Percentiles rank a stretch among this genome's conserved stretches.
Evolutionary conservation across 2,113 vertebrate genomes (phyloP).

Genomic region (Camelus bactrianus): DNA sequence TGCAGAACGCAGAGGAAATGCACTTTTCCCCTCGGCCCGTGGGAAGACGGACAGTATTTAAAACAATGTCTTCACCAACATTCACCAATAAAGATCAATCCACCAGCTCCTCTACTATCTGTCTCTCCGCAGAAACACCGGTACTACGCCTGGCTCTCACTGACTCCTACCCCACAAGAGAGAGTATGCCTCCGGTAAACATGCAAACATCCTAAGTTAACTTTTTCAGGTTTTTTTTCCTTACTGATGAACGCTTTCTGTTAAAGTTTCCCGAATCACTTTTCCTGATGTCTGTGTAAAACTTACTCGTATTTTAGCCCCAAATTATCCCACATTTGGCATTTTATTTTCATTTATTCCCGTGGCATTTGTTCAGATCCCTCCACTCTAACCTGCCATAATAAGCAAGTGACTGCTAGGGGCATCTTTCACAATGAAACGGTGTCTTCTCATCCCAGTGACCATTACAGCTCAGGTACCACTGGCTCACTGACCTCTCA

Average conservation of each 20-base stretch:
- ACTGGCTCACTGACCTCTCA: neutral
- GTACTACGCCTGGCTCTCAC: neutral
- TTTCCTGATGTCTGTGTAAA: neutral
- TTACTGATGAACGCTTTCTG: neutral
- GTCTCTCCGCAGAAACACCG: neutral
- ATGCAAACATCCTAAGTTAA: neutral
- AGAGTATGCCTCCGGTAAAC: neutral
- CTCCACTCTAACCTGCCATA: neutral
- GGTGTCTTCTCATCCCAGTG: neutral
- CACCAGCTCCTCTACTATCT: neutral
- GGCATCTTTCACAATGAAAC: neutral
- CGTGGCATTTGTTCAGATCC: neutral
- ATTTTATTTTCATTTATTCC: conserved; percentile 6
- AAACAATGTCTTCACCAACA: neutral
- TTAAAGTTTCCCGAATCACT: neutral
- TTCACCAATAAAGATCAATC: neutral
- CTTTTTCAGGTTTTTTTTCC: neutral
- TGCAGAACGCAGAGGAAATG: neutral
- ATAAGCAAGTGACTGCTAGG: neutral
- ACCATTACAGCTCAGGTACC: neutral
- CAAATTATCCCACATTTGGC: neutral
- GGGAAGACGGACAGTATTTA: neutral
- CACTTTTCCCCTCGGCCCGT: neutral
- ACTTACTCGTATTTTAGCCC: neutral
- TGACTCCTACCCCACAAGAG: neutral